Conservation (phyloP, 2,888 invertebrate species). For the Galerucella pusilla region DNA sequence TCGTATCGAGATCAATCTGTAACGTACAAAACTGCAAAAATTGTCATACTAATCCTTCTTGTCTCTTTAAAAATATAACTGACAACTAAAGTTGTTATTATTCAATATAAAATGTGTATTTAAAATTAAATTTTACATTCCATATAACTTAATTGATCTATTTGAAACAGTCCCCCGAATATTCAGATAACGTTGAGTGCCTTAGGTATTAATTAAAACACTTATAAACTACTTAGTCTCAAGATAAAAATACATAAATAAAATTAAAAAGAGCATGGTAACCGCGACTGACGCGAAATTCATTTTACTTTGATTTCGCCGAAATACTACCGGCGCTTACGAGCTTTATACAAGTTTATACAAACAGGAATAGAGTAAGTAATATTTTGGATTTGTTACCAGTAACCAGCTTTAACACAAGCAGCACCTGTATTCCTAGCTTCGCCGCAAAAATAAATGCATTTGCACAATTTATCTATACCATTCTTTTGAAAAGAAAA, state of each 20-base stretch:
- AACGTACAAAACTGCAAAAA: no score
- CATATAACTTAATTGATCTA: constrained; percentile 7
- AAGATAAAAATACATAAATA: constrained; percentile 19
- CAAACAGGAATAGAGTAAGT: no score
- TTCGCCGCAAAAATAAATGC: no score
- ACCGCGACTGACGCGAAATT: neutral
- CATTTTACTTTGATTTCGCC: constrained; percentile 14
- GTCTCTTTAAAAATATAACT: neutral
- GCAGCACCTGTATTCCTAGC: no score
- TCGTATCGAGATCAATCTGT: no score
- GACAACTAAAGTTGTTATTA: neutral
- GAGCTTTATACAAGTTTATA: neutral
- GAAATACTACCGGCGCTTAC: constrained; percentile 3
- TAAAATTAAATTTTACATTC: neutral
- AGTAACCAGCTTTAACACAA: no score
- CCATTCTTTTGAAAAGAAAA: no score
- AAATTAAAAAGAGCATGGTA: constrained; percentile 2
- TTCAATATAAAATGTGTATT: neutral
- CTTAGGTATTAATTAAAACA: constrained; percentile 22
- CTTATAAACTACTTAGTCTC: constrained; percentile 25
- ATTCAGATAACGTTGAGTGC: constrained; percentile 21
- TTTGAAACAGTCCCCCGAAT: constrained; percentile 11
- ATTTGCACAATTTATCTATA: no score
- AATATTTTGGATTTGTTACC: no score
- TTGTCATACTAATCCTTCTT: no score